phyloP scores from a whole-genome alignment of 1,140 invertebrate species.

The Eufriesea mexicana region DNA sequence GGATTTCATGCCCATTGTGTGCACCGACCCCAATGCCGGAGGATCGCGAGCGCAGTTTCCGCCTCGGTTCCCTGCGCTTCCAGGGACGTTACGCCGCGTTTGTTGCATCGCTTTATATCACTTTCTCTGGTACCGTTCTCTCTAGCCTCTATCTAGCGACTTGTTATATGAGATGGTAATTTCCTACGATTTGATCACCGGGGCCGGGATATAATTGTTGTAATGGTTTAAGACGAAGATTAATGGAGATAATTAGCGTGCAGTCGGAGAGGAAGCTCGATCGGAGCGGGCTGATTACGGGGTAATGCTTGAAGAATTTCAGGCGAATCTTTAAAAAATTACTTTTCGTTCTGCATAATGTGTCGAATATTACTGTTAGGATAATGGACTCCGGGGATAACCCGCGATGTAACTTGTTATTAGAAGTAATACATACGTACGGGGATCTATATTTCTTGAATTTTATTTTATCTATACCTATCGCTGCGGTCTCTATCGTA shows the following conservation, averaged over 20 bases:
- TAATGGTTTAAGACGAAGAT: background rate
- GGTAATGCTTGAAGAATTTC: background rate
- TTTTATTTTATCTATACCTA: too few species aligned
- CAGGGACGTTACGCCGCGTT: conserved; percentile 1
- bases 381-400: too few species aligned
- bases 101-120: background rate
- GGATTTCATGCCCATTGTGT: conserved; percentile 66
- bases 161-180: background rate
- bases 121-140: background rate
- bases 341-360: background rate
- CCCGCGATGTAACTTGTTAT: too few species aligned
- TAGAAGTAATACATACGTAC: too few species aligned
- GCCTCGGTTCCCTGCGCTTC: conserved; percentile 40
- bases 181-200: background rate
- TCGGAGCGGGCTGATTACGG: background rate
- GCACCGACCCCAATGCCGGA: conserved; percentile 47
- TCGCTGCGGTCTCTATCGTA: too few species aligned
- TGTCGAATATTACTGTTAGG: too few species aligned
- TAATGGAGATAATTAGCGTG: background rate
- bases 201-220: background rate
- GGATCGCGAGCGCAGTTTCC: conserved; percentile 47
- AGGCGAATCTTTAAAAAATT: background rate
- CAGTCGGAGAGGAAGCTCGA: background rate
- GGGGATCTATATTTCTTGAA: too few species aligned
- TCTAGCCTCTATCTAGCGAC: background rate